These are phyloP conservation scores for Heteractis magnifica DNA, from an alignment of 92 coral and sea anemone genomes.

Conservation along the genomic window DNA sequence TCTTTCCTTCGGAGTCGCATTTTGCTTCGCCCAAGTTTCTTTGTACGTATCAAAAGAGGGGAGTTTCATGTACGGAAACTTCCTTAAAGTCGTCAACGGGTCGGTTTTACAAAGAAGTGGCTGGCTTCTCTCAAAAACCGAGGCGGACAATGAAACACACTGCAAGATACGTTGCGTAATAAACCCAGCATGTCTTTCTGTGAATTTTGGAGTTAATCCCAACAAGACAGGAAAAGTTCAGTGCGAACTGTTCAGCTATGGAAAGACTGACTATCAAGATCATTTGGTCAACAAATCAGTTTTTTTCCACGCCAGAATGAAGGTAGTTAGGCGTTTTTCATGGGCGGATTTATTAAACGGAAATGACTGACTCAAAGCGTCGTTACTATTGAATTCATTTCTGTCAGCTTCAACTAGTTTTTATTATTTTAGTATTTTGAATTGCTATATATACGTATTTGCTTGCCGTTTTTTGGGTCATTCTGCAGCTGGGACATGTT, in stretches of 20 bases:
- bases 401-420: too few relatives aligned
- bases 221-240: not conserved
- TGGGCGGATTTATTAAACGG: too few relatives aligned
- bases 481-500: too few relatives aligned
- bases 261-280: slow-evolving; percentile 2
- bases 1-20: too few relatives aligned
- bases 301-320: slow-evolving; percentile 13
- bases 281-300: slow-evolving; percentile 3
- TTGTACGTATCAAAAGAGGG: too few relatives aligned
- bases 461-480: too few relatives aligned
- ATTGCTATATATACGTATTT: too few relatives aligned
- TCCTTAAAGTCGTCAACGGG: slow-evolving; percentile 7
- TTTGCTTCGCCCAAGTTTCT: too few relatives aligned
- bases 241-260: slow-evolving; percentile 20
- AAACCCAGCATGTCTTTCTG: slow-evolving; percentile 5
- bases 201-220: slow-evolving; percentile 5
- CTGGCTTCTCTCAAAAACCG: not conserved
- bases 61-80: not conserved
- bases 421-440: too few relatives aligned
- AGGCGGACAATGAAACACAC: slow-evolving; percentile 4
- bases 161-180: slow-evolving; percentile 11
- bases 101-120: not conserved
- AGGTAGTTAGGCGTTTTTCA: not conserved
- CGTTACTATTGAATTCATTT: too few relatives aligned
- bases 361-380: too few relatives aligned